Evolutionary conservation across 2,797 vertebrate genomes (phyloP), one percentile per base, ranked within the genome.

Genomic region (Neosalanx taihuensis): DNA sequence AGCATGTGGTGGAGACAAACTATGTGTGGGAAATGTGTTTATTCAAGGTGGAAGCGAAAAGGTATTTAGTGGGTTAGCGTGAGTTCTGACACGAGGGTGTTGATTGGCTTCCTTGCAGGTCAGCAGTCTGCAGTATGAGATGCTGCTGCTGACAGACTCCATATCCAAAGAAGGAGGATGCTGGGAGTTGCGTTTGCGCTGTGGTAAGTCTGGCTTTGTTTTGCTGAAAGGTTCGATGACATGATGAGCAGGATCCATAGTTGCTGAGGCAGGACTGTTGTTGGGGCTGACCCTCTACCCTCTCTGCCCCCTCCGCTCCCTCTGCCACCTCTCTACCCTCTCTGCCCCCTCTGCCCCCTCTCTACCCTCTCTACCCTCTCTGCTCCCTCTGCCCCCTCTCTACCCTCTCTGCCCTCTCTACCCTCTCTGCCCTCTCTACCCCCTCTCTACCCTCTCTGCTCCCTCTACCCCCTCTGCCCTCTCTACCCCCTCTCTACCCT

Each of bases 161-260:
- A 99, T 99, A 85, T 97, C 97, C 0, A 98, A 95, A 81, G 98
- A 99, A 69, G 97, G 98, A 81, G 95, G 95, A 78, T 99, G 98
- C 89, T 99, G 98, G 98, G 98, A 99, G 85, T 92, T 99, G 1
- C 91, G 98, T 0, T 88, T 99, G 35, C 96, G 97, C 61, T 99
- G 98, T 73, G 97, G 98, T 99, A 83, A 93, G 95, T 76, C 6
- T 17, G 23, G 23, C 23, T 72, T 69, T 18, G 6, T 15, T 72
- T 9, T 61, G 5, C n/a, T 18, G 46, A 69, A 35, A 9, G 13
- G 3, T 46, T 46, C 13, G 41, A 13, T 46, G 3, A 12, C 13
- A 3, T 46, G 10, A 46, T 3, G 13, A 13, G 41, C 7, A 46
- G 41, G 13, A 46, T 0, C 41, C 12, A 2, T 46, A 46, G 41